Base-by-base conservation (phyloP, 2,797 vertebrate species). In the Alca torda region DNA sequence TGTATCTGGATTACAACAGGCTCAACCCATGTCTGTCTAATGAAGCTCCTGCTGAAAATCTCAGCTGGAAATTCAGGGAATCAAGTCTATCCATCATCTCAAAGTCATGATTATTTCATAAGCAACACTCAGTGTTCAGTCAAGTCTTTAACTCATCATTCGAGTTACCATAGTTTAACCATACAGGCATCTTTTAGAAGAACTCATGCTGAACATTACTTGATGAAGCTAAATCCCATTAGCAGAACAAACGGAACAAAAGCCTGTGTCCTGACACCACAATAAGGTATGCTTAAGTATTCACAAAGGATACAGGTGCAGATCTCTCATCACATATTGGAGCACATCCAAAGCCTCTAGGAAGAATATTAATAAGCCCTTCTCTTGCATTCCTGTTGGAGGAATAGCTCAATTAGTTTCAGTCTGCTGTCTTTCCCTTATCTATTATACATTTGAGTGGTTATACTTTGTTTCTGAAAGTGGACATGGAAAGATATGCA, bases 21-120 rank as follows among this genome's bases (percentile, higher is more conserved):
- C 96, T 95, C 89, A 94, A 97, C 84, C 75, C 93, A 91, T 31
- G 75, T 96, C 97, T 96, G 91, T 96, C 95, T 98, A 97, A 98
- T 98, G 97, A 98, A 98, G 94, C 95, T 97, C 97, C 95, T 63
- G 96, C 97, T 97, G 97, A 96, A 98, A 98, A 97, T 97, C 97
- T 97, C 97, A 96, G 98, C 96, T 98, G 98, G 98, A 98, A 97
- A 95, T 97, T 97, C 90, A 87, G 95, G 72, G 96, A 98, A 98
- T 98, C 97, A 86, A 91, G 93, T 91, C 87, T 89, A 97, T 97
- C 98, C 83, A 97, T 98, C 96, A 97, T 94, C 95, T 92, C 85
- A 94, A 87, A 95, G 48, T 98, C 97, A 98, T 98, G 97, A 98
- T 98, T 98, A 98, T 98, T 98, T 98, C 97, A 98, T 98, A 97